phyloP scores from a whole-genome alignment of 2,888 invertebrate genomes.

The Pseudolycoriella hygida region DNA sequence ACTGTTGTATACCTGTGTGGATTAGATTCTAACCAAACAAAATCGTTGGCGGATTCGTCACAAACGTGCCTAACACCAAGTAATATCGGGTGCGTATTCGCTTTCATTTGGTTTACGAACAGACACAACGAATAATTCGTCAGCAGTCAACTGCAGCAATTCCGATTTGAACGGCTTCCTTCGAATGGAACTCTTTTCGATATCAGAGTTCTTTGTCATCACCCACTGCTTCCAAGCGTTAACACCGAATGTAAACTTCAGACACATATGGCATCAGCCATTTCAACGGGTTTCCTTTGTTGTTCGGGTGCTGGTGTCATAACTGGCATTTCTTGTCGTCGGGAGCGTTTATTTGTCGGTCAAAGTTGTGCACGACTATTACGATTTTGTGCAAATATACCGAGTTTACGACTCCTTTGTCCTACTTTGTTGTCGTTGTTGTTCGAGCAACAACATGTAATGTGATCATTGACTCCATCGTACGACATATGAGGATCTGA shows the following conservation, averaged over 20 bases:
- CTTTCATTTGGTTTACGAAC: conserved; percentile 83
- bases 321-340: conserved; percentile 11
- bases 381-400: conserved; percentile 1
- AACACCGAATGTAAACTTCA: conserved; percentile 83
- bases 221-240: conserved; percentile 93
- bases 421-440: conserved; percentile 27
- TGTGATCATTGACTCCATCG: conserved; percentile 34
- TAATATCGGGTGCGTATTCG: conserved; percentile 88
- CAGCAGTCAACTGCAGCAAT: conserved; percentile 71
- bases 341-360: conserved; percentile 18
- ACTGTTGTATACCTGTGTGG: conserved; percentile 65
- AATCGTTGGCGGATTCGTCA: too few relatives aligned
- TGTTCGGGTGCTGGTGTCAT: conserved; percentile 23
- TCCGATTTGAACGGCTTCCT: conserved; percentile 78
- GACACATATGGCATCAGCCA: conserved; percentile 72
- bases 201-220: conserved; percentile 67
- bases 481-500: conserved; percentile 36
- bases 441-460: conserved; percentile 40
- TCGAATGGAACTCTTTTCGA: conserved; percentile 61
- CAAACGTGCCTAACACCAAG: conserved; percentile 68
- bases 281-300: conserved; percentile 50
- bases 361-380: conserved; percentile 9
- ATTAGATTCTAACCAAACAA: too few relatives aligned
- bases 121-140: conserved; percentile 80
- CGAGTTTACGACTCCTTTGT: conserved; percentile 12